These are phyloP conservation scores for Oxyruncus cristatus DNA, from an alignment of 2,113 vertebrate species.

Conservation along the genomic window DNA sequence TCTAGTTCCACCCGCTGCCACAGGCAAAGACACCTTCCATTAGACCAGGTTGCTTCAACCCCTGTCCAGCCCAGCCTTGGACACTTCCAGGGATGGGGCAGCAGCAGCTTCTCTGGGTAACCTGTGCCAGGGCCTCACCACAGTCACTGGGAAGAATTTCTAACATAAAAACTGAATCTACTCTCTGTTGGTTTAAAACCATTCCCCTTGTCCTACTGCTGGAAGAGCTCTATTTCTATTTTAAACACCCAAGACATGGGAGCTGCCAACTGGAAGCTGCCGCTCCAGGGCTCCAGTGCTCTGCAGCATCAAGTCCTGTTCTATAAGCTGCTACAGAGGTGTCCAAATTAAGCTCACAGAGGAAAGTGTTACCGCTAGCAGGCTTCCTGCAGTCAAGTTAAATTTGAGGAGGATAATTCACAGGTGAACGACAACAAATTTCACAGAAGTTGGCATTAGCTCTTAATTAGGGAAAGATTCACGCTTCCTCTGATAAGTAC, in stretches of 20 bases:
- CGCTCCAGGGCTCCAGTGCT: not conserved
- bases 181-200: not conserved
- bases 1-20: not conserved
- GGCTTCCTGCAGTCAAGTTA: slow-evolving; percentile 43
- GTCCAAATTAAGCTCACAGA: not conserved
- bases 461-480: slow-evolving; percentile 33
- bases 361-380: not conserved
- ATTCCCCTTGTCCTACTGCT: not conserved
- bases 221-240: not conserved
- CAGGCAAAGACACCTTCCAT: not conserved
- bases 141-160: not conserved
- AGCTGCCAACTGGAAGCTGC: not conserved
- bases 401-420: slow-evolving; percentile 43
- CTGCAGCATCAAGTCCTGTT: not conserved
- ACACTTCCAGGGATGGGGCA: not conserved
- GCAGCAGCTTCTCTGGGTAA: not conserved
- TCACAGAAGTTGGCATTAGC: slow-evolving; percentile 34
- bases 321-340: not conserved
- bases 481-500: not conserved
- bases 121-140: not conserved
- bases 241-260: not conserved
- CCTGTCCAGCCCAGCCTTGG: fast-evolving
- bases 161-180: not conserved
- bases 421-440: slow-evolving; percentile 54
- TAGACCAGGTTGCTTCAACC: not conserved